phyloP scores from a whole-genome alignment of 2,888 invertebrate genomes.

The Pyrrhopygopsis socrates region DNA sequence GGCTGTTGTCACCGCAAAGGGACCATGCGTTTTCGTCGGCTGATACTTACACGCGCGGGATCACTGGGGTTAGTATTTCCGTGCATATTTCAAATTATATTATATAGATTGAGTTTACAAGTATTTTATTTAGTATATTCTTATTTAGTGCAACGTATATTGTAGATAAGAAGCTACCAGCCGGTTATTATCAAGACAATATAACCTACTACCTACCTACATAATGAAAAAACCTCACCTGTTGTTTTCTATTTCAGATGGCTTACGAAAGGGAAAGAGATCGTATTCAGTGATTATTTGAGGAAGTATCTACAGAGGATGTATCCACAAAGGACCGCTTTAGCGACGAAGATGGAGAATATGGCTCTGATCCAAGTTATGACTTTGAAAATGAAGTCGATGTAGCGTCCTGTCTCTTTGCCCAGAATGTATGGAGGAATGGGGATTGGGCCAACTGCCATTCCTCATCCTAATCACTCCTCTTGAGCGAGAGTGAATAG shows the following conservation, averaged over 20 bases:
- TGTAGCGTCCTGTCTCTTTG: neutral
- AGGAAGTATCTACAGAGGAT: slow-evolving; percentile 37
- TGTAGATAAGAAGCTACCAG: neutral
- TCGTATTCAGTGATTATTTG: slow-evolving; percentile 27
- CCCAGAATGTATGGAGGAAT: no score
- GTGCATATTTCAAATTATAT: slow-evolving; percentile 43
- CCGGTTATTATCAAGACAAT: slow-evolving; percentile 21
- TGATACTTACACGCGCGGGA: slow-evolving; percentile 31
- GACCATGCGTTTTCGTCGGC: slow-evolving; percentile 39
- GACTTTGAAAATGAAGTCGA: slow-evolving; percentile 32
- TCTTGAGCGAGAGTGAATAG: no score
- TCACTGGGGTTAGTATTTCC: slow-evolving; percentile 51
- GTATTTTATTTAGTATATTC: slow-evolving; percentile 24
- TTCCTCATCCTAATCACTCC: no score
- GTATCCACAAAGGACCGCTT: slow-evolving; percentile 31
- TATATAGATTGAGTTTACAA: slow-evolving; percentile 27
- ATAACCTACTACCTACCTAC: slow-evolving; percentile 30
- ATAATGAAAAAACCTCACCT: slow-evolving; percentile 24
- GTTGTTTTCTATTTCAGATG: slow-evolving; percentile 28
- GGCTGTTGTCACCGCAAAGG: slow-evolving; percentile 37
- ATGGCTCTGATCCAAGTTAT: slow-evolving; percentile 46
- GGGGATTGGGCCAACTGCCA: no score
- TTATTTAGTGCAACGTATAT: no score
- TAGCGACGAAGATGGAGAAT: slow-evolving; percentile 42
- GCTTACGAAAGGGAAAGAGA: slow-evolving; percentile 31